Evolutionary conservation across 2,113 vertebrate species (phyloP).

Genomic region (Hippoglossus stenolepis): DNA sequence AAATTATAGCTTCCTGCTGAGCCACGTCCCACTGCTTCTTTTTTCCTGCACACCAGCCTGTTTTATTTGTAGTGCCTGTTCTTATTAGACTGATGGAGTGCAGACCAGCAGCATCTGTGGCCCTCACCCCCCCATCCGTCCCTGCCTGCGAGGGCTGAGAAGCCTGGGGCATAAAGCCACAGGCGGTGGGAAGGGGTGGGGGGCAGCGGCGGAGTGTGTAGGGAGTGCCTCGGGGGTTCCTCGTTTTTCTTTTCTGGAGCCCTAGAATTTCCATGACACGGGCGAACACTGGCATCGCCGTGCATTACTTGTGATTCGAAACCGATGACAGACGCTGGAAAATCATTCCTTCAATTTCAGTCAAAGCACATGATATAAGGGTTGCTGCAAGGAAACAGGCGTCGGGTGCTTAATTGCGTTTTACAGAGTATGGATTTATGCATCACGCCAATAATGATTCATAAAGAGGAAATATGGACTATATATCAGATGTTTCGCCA

Average conservation of each 20-base stretch:
- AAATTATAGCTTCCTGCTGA: constrained; percentile 48
- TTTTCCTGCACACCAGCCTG: constrained; percentile 36
- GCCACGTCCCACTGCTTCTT: constrained; percentile 14
- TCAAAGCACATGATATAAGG: constrained; percentile 13
- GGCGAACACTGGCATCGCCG: constrained; percentile 34
- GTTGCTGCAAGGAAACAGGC: constrained; percentile 22
- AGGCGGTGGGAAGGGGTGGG: constrained; percentile 34
- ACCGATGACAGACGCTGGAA: constrained; percentile 44
- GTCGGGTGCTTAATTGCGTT: constrained; percentile 2
- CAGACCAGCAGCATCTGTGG: constrained; percentile 67
- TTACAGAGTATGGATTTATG: constrained; percentile 1
- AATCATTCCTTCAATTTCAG: constrained; percentile 7
- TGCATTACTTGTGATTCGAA: constrained; percentile 40
- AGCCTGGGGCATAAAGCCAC: constrained; percentile 61
- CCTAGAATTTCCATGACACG: constrained; percentile 49
- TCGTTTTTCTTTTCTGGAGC: constrained; percentile 36
- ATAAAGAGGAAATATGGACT: constrained; percentile 23
- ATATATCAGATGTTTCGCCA: background rate
- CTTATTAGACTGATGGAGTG: constrained; percentile 67
- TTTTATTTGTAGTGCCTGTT: constrained; percentile 73
- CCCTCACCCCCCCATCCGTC: constrained; percentile 45
- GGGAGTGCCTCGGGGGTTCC: constrained; percentile 48
- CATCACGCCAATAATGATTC: constrained; percentile 24
- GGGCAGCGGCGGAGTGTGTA: constrained; percentile 21
- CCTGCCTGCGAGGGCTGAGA: constrained; percentile 46